Percentiles rank a stretch among this genome's conserved stretches.
phyloP scores from a whole-genome alignment of 2,113 vertebrate species.

The Cryptotis parvus region DNA sequence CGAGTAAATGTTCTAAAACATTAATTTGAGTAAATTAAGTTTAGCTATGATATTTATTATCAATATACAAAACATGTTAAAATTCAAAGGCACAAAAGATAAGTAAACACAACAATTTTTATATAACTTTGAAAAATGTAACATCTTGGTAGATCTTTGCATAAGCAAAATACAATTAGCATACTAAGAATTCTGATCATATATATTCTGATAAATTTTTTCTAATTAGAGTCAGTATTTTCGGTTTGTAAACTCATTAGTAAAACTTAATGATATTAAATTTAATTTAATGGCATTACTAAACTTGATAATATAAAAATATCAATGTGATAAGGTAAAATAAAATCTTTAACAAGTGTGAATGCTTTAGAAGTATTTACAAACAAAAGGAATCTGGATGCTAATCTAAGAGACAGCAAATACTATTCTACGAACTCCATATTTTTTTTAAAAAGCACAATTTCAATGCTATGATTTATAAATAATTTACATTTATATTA shows the following conservation, averaged over 20 bases:
- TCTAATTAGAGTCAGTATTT: conserved; percentile 48
- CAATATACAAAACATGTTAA: conserved; percentile 4
- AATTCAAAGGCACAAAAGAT: conserved; percentile 20
- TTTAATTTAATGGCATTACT: too few species aligned
- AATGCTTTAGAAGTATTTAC: conserved; percentile 41
- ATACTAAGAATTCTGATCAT: conserved; percentile 50
- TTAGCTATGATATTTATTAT: background rate
- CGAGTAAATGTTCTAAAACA: conserved; percentile 50
- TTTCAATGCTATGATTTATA: conserved; percentile 37
- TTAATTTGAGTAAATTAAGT: conserved; percentile 38
- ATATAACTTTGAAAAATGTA: background rate
- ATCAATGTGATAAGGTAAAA: too few species aligned
- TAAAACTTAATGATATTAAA: conserved; percentile 24
- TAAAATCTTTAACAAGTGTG: background rate
- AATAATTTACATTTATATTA: conserved; percentile 24
- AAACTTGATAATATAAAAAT: too few species aligned
- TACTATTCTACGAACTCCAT: conserved; percentile 6
- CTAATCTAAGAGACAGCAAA: background rate
- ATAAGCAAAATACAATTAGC: conserved; percentile 56
- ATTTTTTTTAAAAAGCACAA: conserved; percentile 34
- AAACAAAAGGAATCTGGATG: conserved; percentile 5
- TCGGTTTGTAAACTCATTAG: conserved; percentile 49
- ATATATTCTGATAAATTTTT: conserved; percentile 24
- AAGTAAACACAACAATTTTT: conserved; percentile 40
- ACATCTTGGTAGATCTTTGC: conserved; percentile 23